Base-by-base conservation (phyloP, 2,797 vertebrate species). In the Tokudaia muenninki region DNA sequence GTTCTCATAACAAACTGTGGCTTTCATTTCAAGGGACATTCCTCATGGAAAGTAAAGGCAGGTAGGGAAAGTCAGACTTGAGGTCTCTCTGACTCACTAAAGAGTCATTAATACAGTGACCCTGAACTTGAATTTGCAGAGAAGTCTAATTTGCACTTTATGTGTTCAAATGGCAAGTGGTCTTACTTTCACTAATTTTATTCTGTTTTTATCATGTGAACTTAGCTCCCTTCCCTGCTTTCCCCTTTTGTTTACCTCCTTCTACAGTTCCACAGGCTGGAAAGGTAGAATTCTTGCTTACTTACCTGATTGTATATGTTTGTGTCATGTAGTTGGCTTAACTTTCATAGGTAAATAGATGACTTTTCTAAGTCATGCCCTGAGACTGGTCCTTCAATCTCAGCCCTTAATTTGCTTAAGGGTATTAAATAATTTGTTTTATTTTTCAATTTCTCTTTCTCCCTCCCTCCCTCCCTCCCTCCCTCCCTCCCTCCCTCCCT, bases 371-470 rank as follows among this genome's bases (percentile, higher is more conserved):
- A 47, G 19, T 16, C 17, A 70, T 3, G 26, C 19, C 87, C 34
- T 95, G 65, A 95, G 47, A 50, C 34, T 17, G 29, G 81, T 52
- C 55, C 14, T 95, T 59, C 90, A 74, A 90, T 83, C 6, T 86
- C 88, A 93, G 79, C 6, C 21, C 77, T 95, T 55, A 80, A 86
- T 89, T 93, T 97, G 19, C 63, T 92, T 79, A 83, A 80, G 11
- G 61, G 81, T 37, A 24, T 84, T 59, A 65, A 47, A 13, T 61
- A 19, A 47, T 84, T 65, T 31, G 10, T 65, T 84, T 34, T 84
- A 44, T 21, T 59, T 47, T 65, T 61, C 19, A 57, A n/a, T 26
- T 21, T 83, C 81, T 63, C 21, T 52, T 52, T 72, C 34, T 75
- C 9, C 37, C 22, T 77, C 11, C 8, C 31, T 77, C 41, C 13